These are phyloP conservation scores for Scrobipalpa atriplicella DNA, from an alignment of 2,888 invertebrate species.

Conservation along the genomic window DNA sequence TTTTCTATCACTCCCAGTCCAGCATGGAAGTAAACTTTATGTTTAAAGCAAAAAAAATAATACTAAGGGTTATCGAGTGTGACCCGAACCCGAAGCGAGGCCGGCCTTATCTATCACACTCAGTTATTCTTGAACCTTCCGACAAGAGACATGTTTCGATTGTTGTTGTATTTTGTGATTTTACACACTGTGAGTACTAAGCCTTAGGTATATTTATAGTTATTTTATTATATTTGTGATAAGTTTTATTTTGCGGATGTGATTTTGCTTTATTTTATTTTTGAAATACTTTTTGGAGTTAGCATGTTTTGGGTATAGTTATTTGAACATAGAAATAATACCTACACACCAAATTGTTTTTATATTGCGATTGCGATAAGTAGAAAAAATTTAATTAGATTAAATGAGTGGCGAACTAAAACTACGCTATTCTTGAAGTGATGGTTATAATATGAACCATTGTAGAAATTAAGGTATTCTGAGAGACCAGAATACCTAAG, in stretches of 20 bases:
- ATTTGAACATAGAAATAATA: too few relatives aligned
- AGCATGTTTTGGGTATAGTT: neutral
- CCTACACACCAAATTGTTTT: too few relatives aligned
- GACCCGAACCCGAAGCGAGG: slow-evolving; percentile 42
- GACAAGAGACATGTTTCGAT: slow-evolving; percentile 51
- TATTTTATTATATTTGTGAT: neutral
- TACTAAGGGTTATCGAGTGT: slow-evolving; percentile 38
- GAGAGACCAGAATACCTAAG: too few relatives aligned
- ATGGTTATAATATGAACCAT: too few relatives aligned
- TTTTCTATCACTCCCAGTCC: too few relatives aligned
- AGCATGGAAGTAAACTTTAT: neutral
- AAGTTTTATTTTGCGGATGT: neutral
- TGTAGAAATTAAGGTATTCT: too few relatives aligned
- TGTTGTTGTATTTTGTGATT: slow-evolving; percentile 51
- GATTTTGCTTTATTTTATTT: neutral
- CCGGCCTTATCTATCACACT: slow-evolving; percentile 36
- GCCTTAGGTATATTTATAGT: neutral
- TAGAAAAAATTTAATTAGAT: too few relatives aligned
- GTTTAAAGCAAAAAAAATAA: slow-evolving; percentile 48
- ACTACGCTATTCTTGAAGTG: too few relatives aligned
- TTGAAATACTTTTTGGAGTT: neutral
- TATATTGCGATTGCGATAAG: too few relatives aligned
- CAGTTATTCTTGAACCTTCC: slow-evolving; percentile 56
- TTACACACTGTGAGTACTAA: slow-evolving; percentile 54
- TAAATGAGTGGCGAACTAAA: too few relatives aligned